Evolutionary conservation across 2,888 invertebrate genomes (phyloP), one percentile per base, ranked within the genome.

Genomic region (Lasius platythorax): DNA sequence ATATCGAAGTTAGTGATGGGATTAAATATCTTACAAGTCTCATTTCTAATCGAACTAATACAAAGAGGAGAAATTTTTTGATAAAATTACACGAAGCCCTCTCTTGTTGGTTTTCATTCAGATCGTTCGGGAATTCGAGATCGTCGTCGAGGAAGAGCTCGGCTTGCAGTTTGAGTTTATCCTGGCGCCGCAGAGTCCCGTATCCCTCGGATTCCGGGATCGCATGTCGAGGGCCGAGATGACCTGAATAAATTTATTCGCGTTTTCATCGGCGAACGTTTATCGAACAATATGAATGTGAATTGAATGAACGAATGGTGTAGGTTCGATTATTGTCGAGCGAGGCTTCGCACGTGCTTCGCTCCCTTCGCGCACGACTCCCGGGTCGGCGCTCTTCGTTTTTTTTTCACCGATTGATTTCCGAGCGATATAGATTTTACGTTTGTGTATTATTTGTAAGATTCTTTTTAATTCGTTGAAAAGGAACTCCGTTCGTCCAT

Each of bases 121-220:
- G 97, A 96, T 97, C 91, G 95, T 97, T 87, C 96, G 97, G 91
- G 96, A 96, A 91, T 98, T 97, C 95, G 96, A 97, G 78, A 96
- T 98, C 40, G 96, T 96, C 82, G 97, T 96, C 87, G 96, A 96
- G 64, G 96, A 97, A 18, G 96, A 97, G 66, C 94, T 98, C 87
- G 96, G 97, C 91, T 95, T 98, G 46, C 97, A 97, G 93, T 98
- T 98, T 93, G 98, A 98, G 94, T 98, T 98, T 95, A 95, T 98
- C 73, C 94, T 98, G 85, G 97, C 97, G 6, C 98, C 98, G 3
- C 97, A 97, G 94, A 96, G 97, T 11, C 97, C 98, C 28, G 96
- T 98, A 18, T 96, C 96, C 12, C 95, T 98, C 90, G 96, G 96
- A 82, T 96, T 98, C 86, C 93, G 91, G 63, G 95, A 95, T 89